Conservation (phyloP, 2,797 vertebrate species). For the Gymnopithys bicolor region DNA sequence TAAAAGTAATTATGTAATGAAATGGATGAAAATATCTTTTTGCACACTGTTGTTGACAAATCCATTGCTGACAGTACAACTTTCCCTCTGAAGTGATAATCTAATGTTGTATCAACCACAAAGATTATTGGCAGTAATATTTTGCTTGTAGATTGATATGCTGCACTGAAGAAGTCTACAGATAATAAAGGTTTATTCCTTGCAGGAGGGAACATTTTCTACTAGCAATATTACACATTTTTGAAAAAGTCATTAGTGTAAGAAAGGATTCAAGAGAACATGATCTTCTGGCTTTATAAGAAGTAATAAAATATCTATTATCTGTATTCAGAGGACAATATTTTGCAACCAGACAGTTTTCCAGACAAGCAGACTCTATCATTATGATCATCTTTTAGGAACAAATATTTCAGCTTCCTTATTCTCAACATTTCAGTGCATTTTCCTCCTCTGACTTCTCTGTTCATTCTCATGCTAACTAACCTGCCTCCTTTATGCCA, state of each 20-base stretch:
- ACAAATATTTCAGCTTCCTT: neutral
- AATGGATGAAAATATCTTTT: neutral
- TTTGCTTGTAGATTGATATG: neutral
- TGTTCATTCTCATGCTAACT: neutral
- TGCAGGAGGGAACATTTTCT: constrained; percentile 12
- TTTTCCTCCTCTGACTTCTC: neutral
- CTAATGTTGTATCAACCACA: neutral
- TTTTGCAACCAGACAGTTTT: neutral
- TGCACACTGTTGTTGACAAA: neutral
- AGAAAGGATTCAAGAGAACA: constrained; percentile 10
- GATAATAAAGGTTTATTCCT: neutral
- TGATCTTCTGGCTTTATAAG: neutral
- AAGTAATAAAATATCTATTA: constrained; percentile 11
- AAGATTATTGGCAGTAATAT: neutral
- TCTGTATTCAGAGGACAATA: neutral
- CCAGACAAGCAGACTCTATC: neutral
- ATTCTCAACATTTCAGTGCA: neutral
- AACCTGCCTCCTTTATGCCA: neutral
- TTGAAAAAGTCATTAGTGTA: neutral
- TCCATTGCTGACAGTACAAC: neutral
- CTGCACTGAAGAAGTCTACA: neutral
- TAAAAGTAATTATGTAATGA: neutral
- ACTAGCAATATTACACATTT: neutral
- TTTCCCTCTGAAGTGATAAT: neutral
- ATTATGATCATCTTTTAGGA: neutral